phyloP scores from a whole-genome alignment of 2,888 invertebrate species.

The Hedychridium roseum region DNA sequence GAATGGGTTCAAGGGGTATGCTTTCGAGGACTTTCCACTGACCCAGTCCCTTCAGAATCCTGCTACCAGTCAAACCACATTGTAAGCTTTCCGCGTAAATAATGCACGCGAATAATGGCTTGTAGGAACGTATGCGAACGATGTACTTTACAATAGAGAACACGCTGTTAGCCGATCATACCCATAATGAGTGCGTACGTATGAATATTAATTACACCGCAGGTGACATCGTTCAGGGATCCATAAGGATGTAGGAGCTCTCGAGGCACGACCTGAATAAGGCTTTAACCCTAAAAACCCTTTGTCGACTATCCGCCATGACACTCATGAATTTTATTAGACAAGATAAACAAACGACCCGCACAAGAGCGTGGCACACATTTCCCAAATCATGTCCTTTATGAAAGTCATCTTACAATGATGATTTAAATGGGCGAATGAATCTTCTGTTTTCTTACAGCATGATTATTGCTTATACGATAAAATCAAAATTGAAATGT shows the following conservation, averaged over 20 bases:
- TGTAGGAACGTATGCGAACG: background rate
- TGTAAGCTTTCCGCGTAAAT: too few relatives aligned
- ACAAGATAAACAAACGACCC: constrained; percentile 14
- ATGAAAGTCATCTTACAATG: too few relatives aligned
- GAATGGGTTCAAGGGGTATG: constrained; percentile 50
- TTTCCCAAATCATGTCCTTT: too few relatives aligned
- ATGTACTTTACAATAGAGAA: constrained; percentile 4
- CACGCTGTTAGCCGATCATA: constrained; percentile 24
- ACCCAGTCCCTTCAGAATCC: background rate
- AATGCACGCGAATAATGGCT: background rate
- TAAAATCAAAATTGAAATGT: too few relatives aligned
- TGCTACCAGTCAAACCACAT: too few relatives aligned
- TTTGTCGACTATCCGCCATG: constrained; percentile 3
- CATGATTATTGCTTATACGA: too few relatives aligned
- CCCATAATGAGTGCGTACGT: constrained; percentile 35
- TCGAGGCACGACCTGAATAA: constrained; percentile 35
- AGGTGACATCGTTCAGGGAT: constrained; percentile 58
- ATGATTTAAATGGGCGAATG: too few relatives aligned
- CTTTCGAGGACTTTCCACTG: background rate
- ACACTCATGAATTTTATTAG: background rate
- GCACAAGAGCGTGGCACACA: too few relatives aligned
- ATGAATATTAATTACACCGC: constrained; percentile 63
- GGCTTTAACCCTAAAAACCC: constrained; percentile 20
- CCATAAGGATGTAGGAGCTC: constrained; percentile 52
- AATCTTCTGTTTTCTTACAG: too few relatives aligned